These are phyloP conservation scores for Labroides dimidiatus DNA, from an alignment of 2,797 vertebrate species.

Conservation along the genomic window DNA sequence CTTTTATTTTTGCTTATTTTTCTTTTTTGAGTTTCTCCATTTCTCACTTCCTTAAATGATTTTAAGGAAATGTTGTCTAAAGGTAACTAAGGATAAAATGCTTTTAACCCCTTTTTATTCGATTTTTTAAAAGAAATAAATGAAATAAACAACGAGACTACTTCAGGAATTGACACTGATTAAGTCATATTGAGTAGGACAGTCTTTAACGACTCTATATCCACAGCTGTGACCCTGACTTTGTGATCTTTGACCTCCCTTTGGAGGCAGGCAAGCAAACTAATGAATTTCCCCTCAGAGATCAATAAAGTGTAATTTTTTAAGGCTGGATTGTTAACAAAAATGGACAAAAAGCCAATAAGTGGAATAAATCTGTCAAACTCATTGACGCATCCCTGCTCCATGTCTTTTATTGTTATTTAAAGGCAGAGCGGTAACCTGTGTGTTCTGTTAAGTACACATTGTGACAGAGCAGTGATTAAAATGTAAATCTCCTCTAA, in stretches of 20 bases:
- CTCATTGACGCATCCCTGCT: not conserved
- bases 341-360: conserved; percentile 8
- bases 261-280: conserved; percentile 5
- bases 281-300: conserved; percentile 26
- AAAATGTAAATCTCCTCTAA: conserved; percentile 44
- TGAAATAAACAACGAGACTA: not conserved
- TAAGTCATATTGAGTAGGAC: conserved; percentile 47
- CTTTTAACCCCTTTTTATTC: too few relatives aligned
- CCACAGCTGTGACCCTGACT: conserved; percentile 20
- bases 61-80: too few relatives aligned
- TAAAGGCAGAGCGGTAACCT: conserved; percentile 22
- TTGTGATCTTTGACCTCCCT: conserved; percentile 53
- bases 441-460: not conserved
- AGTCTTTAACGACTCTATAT: conserved; percentile 29
- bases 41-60: too few relatives aligned
- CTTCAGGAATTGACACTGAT: conserved; percentile 8
- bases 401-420: conserved; percentile 36
- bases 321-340: conserved; percentile 3
- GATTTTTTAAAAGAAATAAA: not conserved
- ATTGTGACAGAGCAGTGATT: conserved; percentile 9
- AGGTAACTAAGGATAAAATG: not conserved
- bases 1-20: too few relatives aligned
- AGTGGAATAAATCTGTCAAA: conserved; percentile 53
- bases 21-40: too few relatives aligned
- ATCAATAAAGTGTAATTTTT: conserved; percentile 48